Conservation (phyloP, 2,888 invertebrate species). For the Nomada lathburiana region DNA sequence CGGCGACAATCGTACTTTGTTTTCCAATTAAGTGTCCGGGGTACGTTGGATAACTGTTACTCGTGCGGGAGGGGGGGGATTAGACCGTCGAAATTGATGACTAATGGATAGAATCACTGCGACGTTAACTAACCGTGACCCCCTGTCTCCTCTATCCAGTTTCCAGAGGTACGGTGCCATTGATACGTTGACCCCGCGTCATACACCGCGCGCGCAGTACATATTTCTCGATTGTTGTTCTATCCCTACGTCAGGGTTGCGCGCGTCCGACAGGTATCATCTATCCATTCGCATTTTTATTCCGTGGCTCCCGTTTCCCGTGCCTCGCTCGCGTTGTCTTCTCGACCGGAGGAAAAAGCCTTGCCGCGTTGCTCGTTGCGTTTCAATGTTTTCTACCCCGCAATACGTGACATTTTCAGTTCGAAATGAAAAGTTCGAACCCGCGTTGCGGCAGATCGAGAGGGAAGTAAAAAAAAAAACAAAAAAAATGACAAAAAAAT, state of each 20-base stretch:
- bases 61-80: too few species aligned
- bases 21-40: conserved; percentile 63
- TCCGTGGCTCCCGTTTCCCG: conserved; percentile 34
- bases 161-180: background rate
- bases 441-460: conserved; percentile 11
- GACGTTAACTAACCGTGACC: background rate
- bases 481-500: background rate
- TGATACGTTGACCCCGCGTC: conserved; percentile 33
- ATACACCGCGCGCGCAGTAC: background rate
- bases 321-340: conserved; percentile 54
- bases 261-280: conserved; percentile 56
- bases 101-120: background rate
- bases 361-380: conserved; percentile 38
- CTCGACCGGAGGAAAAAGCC: conserved; percentile 57
- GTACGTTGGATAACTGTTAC: too few species aligned
- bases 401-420: conserved; percentile 53
- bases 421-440: conserved; percentile 29
- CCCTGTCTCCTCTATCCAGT: background rate
- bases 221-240: conserved; percentile 32
- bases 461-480: background rate
- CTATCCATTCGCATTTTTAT: conserved; percentile 53
- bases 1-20: conserved; percentile 61
- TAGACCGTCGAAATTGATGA: too few species aligned
- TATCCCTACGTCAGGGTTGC: conserved; percentile 14
- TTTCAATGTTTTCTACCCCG: conserved; percentile 54